Evolutionary conservation across 2,888 invertebrate genomes (phyloP).

Genomic region (Eudemis profundana): DNA sequence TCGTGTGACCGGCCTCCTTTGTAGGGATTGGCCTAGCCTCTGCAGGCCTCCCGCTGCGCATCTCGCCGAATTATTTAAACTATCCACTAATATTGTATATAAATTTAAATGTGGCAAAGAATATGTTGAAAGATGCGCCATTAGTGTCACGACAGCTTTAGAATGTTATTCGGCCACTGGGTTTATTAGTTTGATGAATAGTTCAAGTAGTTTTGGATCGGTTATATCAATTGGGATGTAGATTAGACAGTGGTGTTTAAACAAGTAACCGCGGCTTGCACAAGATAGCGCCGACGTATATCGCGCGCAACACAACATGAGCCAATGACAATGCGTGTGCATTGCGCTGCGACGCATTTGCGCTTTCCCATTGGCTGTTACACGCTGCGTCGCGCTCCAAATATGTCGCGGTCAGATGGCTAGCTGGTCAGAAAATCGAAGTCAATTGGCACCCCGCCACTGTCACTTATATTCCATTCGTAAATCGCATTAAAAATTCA

Average conservation of each 20-base stretch:
- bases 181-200: constrained; percentile 23
- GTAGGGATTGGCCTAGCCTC: constrained; percentile 2
- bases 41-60: constrained; percentile 24
- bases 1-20: background rate
- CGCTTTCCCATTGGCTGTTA: too few relatives aligned
- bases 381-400: too few relatives aligned
- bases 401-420: too few relatives aligned
- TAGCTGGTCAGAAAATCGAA: too few relatives aligned
- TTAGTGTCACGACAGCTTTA: constrained; percentile 7
- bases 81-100: constrained; percentile 34
- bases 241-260: background rate
- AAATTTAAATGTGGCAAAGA: constrained; percentile 39
- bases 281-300: too few relatives aligned
- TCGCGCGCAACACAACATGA: too few relatives aligned
- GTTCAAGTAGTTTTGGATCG: background rate
- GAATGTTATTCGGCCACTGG: constrained; percentile 1
- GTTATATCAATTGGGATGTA: constrained; percentile 10
- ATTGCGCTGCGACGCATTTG: too few relatives aligned
- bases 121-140: constrained; percentile 30
- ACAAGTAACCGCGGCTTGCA: too few relatives aligned
- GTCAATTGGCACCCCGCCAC: too few relatives aligned
- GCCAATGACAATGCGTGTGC: too few relatives aligned
- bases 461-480: background rate
- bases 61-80: constrained; percentile 31
- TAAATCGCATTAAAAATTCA: background rate